These are phyloP conservation scores for Timema cristinae DNA, from an alignment of 2,888 invertebrate species.

Conservation along the genomic window DNA sequence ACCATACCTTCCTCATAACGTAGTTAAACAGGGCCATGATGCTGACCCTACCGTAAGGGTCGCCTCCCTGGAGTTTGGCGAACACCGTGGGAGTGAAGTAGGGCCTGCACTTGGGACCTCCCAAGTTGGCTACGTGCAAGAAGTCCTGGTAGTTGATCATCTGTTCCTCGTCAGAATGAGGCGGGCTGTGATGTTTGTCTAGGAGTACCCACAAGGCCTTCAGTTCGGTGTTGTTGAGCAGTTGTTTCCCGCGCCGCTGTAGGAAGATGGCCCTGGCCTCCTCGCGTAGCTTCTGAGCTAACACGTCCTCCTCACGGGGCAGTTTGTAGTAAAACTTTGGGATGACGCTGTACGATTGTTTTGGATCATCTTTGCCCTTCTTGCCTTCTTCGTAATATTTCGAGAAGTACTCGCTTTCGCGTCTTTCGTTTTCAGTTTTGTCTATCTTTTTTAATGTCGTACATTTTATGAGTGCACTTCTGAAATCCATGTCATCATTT, in stretches of 20 bases:
- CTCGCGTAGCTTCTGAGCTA: conserved; percentile 78
- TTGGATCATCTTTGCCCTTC: conserved; percentile 45
- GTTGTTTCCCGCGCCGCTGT: conserved; percentile 76
- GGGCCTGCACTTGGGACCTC: conserved; percentile 71
- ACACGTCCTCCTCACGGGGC: conserved; percentile 70
- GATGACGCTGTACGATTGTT: conserved; percentile 56
- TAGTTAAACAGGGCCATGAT: conserved; percentile 92
- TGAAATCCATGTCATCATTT: no score
- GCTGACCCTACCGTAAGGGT: conserved; percentile 80
- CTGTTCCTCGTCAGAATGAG: conserved; percentile 70
- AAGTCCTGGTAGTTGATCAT: conserved; percentile 83
- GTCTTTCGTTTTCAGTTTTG: no score
- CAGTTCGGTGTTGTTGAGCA: conserved; percentile 83
- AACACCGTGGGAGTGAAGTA: conserved; percentile 86
- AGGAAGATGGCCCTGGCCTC: conserved; percentile 85
- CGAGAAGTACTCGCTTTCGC: conserved; percentile 54
- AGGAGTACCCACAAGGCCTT: conserved; percentile 76
- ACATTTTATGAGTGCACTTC: no score
- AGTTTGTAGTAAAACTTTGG: conserved; percentile 68
- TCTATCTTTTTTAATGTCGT: no score
- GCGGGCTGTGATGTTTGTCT: conserved; percentile 75
- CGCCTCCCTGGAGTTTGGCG: conserved; percentile 80
- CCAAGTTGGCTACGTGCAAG: conserved; percentile 68
- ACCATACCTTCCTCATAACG: conserved; percentile 92
- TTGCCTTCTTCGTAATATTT: conserved; percentile 50